These are phyloP conservation scores for Bhutanitis thaidina DNA, from an alignment of 2,888 invertebrate genomes.

Conservation along the genomic window DNA sequence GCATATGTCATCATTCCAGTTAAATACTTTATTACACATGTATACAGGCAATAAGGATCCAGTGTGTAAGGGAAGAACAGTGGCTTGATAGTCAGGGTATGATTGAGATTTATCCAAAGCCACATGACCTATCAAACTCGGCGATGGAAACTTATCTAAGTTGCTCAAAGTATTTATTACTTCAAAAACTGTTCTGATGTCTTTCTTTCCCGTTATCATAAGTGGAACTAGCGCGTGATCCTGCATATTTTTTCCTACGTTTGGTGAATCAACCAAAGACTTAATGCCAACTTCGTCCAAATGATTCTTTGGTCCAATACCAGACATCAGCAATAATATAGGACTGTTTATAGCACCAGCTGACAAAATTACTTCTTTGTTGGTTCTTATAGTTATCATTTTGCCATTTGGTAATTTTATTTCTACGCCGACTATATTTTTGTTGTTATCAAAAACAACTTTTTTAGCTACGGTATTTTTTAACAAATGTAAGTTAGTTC, in stretches of 20 bases:
- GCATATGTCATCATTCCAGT: slow-evolving; percentile 36
- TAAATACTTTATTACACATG: slow-evolving; percentile 34
- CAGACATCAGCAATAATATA: slow-evolving; percentile 52
- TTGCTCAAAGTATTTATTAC: slow-evolving; percentile 33
- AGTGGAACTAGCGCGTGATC: slow-evolving; percentile 44
- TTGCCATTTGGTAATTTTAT: slow-evolving; percentile 30
- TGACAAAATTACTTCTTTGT: slow-evolving; percentile 48
- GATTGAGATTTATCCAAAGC: slow-evolving; percentile 40
- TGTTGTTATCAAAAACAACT: slow-evolving; percentile 35
- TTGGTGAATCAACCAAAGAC: slow-evolving; percentile 36
- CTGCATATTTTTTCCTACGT: slow-evolving; percentile 49
- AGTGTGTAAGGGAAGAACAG: slow-evolving; percentile 32
- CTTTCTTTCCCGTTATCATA: slow-evolving; percentile 30
- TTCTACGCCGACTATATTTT: slow-evolving; percentile 36
- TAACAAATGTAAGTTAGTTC: slow-evolving; percentile 44
- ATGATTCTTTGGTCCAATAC: slow-evolving; percentile 47
- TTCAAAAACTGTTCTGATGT: slow-evolving; percentile 24
- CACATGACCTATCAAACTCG: slow-evolving; percentile 41
- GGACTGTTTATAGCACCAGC: slow-evolving; percentile 51
- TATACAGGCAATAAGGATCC: slow-evolving; percentile 32
- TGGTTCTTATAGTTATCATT: slow-evolving; percentile 29
- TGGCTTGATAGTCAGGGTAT: slow-evolving; percentile 48
- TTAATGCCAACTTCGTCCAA: slow-evolving; percentile 38
- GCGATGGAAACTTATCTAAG: slow-evolving; percentile 36
- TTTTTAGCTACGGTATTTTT: slow-evolving; percentile 42